Base-by-base conservation (phyloP, 2,888 invertebrate species). In the Oscheius sp. region DNA sequence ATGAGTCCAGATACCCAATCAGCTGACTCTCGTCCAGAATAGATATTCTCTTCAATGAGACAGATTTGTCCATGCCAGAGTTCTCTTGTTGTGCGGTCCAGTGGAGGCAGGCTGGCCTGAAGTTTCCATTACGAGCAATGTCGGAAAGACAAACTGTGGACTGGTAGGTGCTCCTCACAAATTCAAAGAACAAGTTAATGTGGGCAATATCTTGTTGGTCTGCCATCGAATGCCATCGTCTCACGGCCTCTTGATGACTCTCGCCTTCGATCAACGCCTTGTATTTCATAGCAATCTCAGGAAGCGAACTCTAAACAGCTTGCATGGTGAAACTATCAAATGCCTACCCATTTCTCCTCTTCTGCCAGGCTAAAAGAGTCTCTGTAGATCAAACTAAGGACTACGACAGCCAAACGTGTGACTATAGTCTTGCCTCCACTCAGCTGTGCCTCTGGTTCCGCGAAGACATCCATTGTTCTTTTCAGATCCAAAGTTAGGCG, bases 361-460 rank as follows among this genome's bases (percentile, higher is more conserved):
- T 62, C 73, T n/a, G 73, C 73, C 50, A 73, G 33, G 53, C 73
- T 73, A 55, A 62, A 73, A 13, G 55, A 51, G 13, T 73, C 73
- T 32, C 73, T 50, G 53, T 63, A 73, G 32, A 73, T 51, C n/a
- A 73, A 32, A 42, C 58, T 62, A 10, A 73, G 55, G 11, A 73
- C 47, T 42, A 73, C 37, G 37, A 73, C 62, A 51, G 57, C 35
- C 9, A 73, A 4, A 1, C 63, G 53, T 29, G 62, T 13, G 32
- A 73, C 4, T n/a, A 73, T 50, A 3, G 73, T 53, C 55, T 55
- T 68, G n/a, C 68, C 68, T 1, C 68, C 68, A 21, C 37, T 55
- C 11, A 47, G 7, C 47, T 57, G 13, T 10, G 59, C 58, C 4
- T 59, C 70, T 32, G 59, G 58, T 37, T 70, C 70, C 2, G 70